Evolutionary conservation across 2,113 vertebrate species (phyloP).

Genomic region (Montifringilla adamsi): DNA sequence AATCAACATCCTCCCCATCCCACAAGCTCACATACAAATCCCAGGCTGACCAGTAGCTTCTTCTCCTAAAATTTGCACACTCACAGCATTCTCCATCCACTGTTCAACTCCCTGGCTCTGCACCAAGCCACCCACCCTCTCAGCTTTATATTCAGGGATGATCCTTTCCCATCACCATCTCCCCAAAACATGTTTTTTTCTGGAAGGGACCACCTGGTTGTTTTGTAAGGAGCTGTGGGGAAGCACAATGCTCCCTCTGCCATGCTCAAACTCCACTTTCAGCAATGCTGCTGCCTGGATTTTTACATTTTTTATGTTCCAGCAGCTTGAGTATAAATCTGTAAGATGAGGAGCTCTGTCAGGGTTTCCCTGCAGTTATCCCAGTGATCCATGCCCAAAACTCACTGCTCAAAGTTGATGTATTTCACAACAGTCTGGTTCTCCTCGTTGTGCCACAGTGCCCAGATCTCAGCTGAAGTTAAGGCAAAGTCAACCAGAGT

Average conservation of each 20-base stretch:
- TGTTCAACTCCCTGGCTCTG: neutral
- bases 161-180: neutral
- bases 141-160: neutral
- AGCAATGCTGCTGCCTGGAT: neutral
- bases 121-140: neutral
- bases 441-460: conserved; percentile 89
- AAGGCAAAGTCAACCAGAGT: conserved; percentile 89
- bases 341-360: neutral
- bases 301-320: neutral
- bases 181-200: neutral
- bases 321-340: neutral
- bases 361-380: neutral
- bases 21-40: accelerated
- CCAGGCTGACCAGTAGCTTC: neutral
- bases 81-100: neutral
- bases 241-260: neutral
- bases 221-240: neutral
- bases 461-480: conserved; percentile 90
- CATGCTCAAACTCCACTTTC: accelerated
- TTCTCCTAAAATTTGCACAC: neutral
- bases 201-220: neutral
- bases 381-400: neutral
- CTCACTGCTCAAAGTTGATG: conserved; percentile 94
- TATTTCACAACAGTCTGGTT: conserved; percentile 86
- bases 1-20: accelerated